These are phyloP conservation scores for Cydia amplana DNA, from an alignment of 1,140 invertebrate genomes.

Conservation along the genomic window DNA sequence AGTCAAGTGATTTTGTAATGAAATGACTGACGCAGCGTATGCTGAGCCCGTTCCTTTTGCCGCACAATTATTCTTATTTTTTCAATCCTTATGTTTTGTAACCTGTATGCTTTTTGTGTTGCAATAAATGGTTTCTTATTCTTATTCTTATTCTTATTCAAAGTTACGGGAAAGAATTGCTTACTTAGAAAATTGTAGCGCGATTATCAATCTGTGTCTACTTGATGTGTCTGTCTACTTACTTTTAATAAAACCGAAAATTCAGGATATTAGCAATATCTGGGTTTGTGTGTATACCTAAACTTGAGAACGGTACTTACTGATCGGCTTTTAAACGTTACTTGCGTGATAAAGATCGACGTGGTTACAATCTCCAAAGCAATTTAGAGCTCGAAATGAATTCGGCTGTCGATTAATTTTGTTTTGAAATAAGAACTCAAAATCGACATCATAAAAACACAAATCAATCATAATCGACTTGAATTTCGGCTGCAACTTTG, in stretches of 20 bases:
- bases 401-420: slow-evolving; percentile 24
- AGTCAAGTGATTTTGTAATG: too few species aligned
- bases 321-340: not conserved
- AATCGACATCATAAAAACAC: slow-evolving; percentile 29
- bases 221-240: too few species aligned
- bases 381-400: slow-evolving; percentile 28
- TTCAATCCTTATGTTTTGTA: too few species aligned
- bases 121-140: too few species aligned
- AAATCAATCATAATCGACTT: slow-evolving; percentile 32
- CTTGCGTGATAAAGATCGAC: slow-evolving; percentile 18
- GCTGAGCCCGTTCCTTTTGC: too few species aligned
- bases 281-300: not conserved
- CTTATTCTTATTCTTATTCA: too few species aligned
- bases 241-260: not conserved
- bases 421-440: slow-evolving; percentile 27
- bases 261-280: not conserved
- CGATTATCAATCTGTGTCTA: too few species aligned
- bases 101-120: too few species aligned
- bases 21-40: too few species aligned
- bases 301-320: slow-evolving; percentile 3
- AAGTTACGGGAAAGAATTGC: slow-evolving; percentile 2
- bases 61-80: too few species aligned
- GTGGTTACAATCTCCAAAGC: not conserved
- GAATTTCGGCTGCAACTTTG: slow-evolving; percentile 28
- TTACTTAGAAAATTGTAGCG: not conserved